Evolutionary conservation across 2,888 invertebrate genomes (phyloP), one percentile per base, ranked within the genome.

Genomic region (Drosophila conformis): DNA sequence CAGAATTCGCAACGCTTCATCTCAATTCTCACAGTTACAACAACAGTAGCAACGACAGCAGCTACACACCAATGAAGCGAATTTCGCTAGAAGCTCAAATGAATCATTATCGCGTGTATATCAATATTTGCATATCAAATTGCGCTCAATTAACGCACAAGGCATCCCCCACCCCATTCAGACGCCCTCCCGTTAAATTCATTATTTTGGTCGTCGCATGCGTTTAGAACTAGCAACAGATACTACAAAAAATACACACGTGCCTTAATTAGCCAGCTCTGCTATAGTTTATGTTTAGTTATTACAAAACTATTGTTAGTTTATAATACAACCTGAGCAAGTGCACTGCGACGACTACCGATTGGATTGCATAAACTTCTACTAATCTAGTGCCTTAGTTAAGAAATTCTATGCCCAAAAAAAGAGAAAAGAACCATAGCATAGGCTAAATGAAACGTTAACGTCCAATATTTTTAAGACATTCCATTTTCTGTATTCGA

Each of bases 311-410:
- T 58, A 69, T 71, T 81, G 69, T 76, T 77, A 76, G 64, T 59
- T 69, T 64, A 56, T 57, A 54, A 57, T 72, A 78, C 61, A 64
- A 74, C 67, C 70, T 71, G 67, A 58, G 29, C 64, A 61, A 33
- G 21, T 52, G 46, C 60, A 51, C 38, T 69, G 72, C 65, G 67
- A 60, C 75, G 73, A 66, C 52, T 46, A 42, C 59, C 52, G 18
- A 82, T 84, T 83, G 76, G 75, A 78, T 87, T 87, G 87, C 87
- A 87, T 87, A 90, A 87, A 87, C 90, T 80, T 88, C 78, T 76
- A 82, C 78, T 82, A 80, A 80, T 66, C 71, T 80, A 88, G 80
- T 78, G 76, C 75, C 76, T 68, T 79, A 83, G 73, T 68, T 87
- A 76, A 78, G 82, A 63, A 25, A 42, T 66, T 53, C 27, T 15